phyloP scores from a whole-genome alignment of 2,113 vertebrate species.

The Crocuta crocuta region DNA sequence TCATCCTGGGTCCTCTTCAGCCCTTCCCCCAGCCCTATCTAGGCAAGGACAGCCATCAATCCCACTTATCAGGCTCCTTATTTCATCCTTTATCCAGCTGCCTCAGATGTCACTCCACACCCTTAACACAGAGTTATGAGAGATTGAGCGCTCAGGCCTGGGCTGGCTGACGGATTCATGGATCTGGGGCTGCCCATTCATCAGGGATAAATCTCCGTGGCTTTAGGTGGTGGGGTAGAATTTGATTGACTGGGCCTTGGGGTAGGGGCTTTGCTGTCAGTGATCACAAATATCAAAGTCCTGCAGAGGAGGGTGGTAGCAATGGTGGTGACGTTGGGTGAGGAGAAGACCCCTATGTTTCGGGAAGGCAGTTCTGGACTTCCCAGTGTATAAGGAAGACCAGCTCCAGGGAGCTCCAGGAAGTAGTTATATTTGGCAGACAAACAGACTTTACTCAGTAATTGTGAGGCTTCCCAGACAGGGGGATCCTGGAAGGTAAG shows the following conservation, averaged over 20 bases:
- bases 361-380: neutral
- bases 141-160: conserved; percentile 56
- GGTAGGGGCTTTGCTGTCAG: neutral
- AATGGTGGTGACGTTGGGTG: neutral
- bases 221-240: conserved; percentile 41
- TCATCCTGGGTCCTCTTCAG: neutral
- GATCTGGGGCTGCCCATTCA: conserved; percentile 49
- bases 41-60: conserved; percentile 76
- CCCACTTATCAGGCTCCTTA: conserved; percentile 70
- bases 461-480: neutral
- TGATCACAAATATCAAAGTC: neutral
- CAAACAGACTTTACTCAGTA: neutral
- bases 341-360: neutral
- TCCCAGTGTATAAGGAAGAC: neutral
- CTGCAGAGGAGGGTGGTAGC: neutral
- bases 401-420: neutral
- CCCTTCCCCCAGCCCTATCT: conserved; percentile 39
- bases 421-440: neutral
- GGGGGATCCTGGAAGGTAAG: neutral
- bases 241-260: conserved; percentile 18
- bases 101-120: conserved; percentile 64
- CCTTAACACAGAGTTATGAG: conserved; percentile 82
- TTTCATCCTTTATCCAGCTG: conserved; percentile 82
- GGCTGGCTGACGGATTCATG: conserved; percentile 78
- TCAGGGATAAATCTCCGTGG: conserved; percentile 45